Percentiles rank a stretch among this genome's conserved stretches.
phyloP scores from a whole-genome alignment of 2,797 vertebrate genomes.

The Novumbra hubbsi region DNA sequence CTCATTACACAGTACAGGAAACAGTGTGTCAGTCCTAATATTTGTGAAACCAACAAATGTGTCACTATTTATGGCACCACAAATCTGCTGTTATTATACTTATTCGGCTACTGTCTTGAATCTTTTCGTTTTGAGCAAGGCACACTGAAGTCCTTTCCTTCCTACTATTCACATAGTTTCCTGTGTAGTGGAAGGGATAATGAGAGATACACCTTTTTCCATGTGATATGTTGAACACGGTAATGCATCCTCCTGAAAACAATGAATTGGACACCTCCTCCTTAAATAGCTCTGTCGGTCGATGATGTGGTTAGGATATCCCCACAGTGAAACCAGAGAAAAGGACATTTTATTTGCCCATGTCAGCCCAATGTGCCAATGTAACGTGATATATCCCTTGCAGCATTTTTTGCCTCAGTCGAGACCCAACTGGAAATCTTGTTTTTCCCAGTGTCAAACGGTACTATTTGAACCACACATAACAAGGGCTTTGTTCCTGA shows the following conservation, averaged over 20 bases:
- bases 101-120: neutral
- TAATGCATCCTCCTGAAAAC: constrained; percentile 27
- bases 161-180: constrained; percentile 25
- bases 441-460: neutral
- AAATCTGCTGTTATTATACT: neutral
- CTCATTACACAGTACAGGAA: constrained; percentile 2
- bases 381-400: constrained; percentile 67
- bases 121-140: constrained; percentile 20
- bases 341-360: constrained; percentile 49
- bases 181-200: constrained; percentile 9
- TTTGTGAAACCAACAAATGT: constrained; percentile 5
- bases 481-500: neutral
- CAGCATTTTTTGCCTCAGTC: constrained; percentile 30
- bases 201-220: constrained; percentile 13
- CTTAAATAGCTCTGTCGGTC: constrained; percentile 43
- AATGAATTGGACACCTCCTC: constrained; percentile 32
- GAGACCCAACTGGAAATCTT: constrained; percentile 23
- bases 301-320: constrained; percentile 51
- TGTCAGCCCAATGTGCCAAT: constrained; percentile 60
- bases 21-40: constrained; percentile 7
- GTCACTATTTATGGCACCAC: neutral
- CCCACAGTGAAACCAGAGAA: constrained; percentile 57
- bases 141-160: constrained; percentile 19
- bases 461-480: neutral
- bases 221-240: constrained; percentile 2